phyloP scores from a whole-genome alignment of 1,140 invertebrate species.

The Acyrthosiphon pisum region DNA sequence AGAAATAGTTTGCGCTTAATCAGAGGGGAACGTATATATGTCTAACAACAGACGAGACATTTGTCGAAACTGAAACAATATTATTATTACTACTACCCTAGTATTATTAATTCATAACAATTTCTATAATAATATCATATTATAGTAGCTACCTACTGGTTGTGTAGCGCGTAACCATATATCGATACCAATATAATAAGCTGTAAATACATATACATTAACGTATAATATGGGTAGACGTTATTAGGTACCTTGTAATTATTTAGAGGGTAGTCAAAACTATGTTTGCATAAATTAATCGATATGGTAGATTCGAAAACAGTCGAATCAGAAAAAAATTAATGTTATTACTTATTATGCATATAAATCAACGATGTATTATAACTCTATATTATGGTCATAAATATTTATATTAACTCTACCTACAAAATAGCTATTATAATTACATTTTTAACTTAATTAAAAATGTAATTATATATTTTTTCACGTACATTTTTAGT shows the following conservation, averaged over 20 bases:
- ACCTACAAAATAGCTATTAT: neutral
- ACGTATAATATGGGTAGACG: neutral
- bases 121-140: neutral
- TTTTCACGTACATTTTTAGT: neutral
- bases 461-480: neutral
- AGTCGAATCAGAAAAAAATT: neutral
- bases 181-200: neutral
- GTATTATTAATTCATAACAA: neutral
- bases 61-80: neutral
- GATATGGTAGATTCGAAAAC: neutral
- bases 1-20: neutral
- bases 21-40: neutral
- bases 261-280: neutral
- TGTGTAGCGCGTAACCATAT: neutral
- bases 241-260: neutral
- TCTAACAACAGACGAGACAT: neutral
- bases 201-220: neutral
- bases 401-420: neutral
- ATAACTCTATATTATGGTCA: neutral
- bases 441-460: conserved; percentile 13
- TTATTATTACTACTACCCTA: neutral
- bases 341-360: neutral
- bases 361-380: neutral
- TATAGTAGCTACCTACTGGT: neutral
- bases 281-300: neutral